Conservation (phyloP, 2,113 vertebrate genomes). For the Bufo gargarizans region DNA sequence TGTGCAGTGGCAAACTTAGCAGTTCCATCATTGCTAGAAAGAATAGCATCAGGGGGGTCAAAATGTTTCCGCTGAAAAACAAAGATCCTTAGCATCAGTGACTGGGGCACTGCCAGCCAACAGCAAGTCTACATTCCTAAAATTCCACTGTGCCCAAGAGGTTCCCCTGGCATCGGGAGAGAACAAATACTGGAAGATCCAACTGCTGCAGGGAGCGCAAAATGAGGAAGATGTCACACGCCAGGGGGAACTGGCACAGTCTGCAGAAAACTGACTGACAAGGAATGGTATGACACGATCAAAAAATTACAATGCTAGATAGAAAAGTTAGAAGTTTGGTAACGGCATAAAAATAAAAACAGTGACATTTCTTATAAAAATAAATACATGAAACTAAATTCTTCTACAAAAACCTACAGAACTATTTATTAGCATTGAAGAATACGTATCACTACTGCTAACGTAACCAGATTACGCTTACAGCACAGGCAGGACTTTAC, state of each 20-base stretch:
- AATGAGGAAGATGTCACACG: slow-evolving; percentile 19
- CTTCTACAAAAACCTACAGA: too few species aligned
- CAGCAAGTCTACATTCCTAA: slow-evolving; percentile 14
- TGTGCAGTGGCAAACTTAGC: neutral
- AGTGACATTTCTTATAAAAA: too few species aligned
- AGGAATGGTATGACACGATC: neutral
- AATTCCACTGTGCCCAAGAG: slow-evolving; percentile 41
- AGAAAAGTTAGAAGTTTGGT: neutral
- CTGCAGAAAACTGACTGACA: neutral
- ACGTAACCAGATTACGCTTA: too few species aligned
- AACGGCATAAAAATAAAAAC: too few species aligned
- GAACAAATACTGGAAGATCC: neutral
- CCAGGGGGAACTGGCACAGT: neutral
- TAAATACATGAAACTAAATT: too few species aligned
- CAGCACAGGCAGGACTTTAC: too few species aligned
- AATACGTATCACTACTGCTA: too few species aligned
- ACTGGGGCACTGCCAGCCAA: slow-evolving; percentile 44
- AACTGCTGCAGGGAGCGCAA: slow-evolving; percentile 8
- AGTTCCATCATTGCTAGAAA: neutral
- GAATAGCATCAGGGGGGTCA: neutral
- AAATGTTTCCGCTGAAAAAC: neutral
- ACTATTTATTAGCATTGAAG: too few species aligned
- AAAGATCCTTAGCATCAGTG: neutral
- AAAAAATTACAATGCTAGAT: neutral
- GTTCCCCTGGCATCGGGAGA: slow-evolving; percentile 31